Base-by-base conservation (phyloP, 1,140 invertebrate genomes). In the Thereuonema tuberculata region DNA sequence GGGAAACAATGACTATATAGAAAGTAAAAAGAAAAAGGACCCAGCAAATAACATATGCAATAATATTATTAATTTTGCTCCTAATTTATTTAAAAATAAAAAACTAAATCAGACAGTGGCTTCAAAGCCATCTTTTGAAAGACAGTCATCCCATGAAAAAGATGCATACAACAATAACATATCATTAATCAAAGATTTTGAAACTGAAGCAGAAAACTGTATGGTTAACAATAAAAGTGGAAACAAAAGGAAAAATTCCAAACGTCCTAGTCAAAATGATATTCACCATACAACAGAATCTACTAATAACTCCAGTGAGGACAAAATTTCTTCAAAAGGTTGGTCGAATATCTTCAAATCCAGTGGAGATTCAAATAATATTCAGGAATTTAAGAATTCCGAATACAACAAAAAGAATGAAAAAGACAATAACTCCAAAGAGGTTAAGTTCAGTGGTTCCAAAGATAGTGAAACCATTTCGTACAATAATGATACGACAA, bases 1-100 rank as follows among this genome's bases (percentile, higher is more conserved):
- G 31, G 3, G 56, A 59, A 28, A 27, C 61, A 17, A 56, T 63
- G 49, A 47, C 28, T 24, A 54, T 62, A 15, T 56, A 64, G 24
- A 64, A 68, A 47, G 50, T 67, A 50, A 9, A 5, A 50, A 50
- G 21, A 17, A 24, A 21, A 9, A 50, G 21, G 9, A 21, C 21
- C 3, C 3, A 12, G 21, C 48, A 5, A 5, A 5, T 14, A 50
- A 21, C 23, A 24, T 9, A 5, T 50, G 48, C 21, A 50, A 9
- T 9, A 37, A 5, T 20, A 50, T 50, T 20, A 9, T 50, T 50
- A 55, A 25, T 21, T 12, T 55, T 29, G 25, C 53, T 14, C 53
- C 24, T 17, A 9, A 29, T 17, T 29, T 55, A n/a, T 55, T 55
- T 23, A 55, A 55, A 14, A 26, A 23, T 17, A 55, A 55, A 29